phyloP scores from a whole-genome alignment of 2,113 vertebrate species.

The Lepisosteus oculatus region DNA sequence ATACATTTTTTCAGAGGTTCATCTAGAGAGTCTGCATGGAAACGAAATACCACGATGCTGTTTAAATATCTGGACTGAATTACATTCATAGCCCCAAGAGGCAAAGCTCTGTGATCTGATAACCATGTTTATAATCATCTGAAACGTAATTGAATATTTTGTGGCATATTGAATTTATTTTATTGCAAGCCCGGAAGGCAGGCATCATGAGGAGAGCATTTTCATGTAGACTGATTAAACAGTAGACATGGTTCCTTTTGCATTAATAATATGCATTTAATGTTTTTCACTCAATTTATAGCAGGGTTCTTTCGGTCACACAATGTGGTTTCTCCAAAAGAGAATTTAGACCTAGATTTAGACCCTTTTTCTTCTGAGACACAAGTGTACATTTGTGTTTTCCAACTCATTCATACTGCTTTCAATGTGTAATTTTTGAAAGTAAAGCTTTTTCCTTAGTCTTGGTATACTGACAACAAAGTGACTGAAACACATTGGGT shows the following conservation, averaged over 20 bases:
- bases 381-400: no score
- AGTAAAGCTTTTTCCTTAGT: no score
- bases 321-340: conserved; percentile 1
- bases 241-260: conserved; percentile 12
- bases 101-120: conserved; percentile 19
- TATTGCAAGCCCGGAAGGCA: conserved; percentile 17
- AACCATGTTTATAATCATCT: conserved; percentile 21
- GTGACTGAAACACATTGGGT: no score
- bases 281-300: conserved; percentile 15
- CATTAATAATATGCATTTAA: conserved; percentile 15
- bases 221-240: background rate
- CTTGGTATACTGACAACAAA: no score
- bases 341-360: no score
- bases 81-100: conserved; percentile 19
- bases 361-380: no score
- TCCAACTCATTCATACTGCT: no score
- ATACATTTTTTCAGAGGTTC: no score
- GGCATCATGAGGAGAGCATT: conserved; percentile 8
- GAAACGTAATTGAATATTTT: conserved; percentile 31
- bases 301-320: conserved; percentile 17
- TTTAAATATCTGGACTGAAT: conserved; percentile 19
- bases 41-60: background rate
- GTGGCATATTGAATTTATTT: conserved; percentile 30
- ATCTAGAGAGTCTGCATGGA: background rate
- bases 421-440: no score